Evolutionary conservation across 2,113 vertebrate genomes (phyloP), one percentile per base, ranked within the genome.

Genomic region (Oreotrochilus melanogaster): DNA sequence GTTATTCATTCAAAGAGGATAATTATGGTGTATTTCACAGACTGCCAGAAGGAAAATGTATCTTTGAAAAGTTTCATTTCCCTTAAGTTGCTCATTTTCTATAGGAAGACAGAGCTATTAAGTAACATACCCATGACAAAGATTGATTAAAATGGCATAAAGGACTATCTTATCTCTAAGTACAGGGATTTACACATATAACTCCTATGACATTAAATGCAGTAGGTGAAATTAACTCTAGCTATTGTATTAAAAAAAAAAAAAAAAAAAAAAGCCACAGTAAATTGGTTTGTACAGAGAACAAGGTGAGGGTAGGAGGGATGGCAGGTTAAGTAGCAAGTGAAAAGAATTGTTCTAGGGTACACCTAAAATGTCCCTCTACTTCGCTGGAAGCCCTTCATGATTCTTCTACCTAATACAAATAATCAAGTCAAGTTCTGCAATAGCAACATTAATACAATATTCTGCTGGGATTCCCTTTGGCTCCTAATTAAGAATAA

Each of bases 21-120:
- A 97, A 98, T 98, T 97, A 97, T 35, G 95, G 97, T 96, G 81
- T 97, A 97, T 97, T 97, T 98, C 97, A 98, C 84, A 98, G 97
- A 95, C 97, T 97, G 96, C 92, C 98, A 97, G 96, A 96, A 97
- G 96, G 95, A 98, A 98, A 98, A 98, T 97, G 94, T 98, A 95
- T 96, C 96, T 97, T 96, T 95, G 97, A 98, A 96, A 97, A 97
- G 96, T 98, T 98, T 94, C 95, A 98, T 98, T 98, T 98, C 97
- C 98, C 97, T 96, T 97, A 97, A 92, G 97, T 97, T 98, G 97
- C 94, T 98, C 97, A 97, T 98, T 98, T 98, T 96, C 97, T 95
- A 93, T 94, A 96, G 88, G 93, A 97, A 98, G 98, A 97, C 94
- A 98, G 95, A 96, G 96, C 97, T 97, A 96, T 98, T 98, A 97